These are phyloP conservation scores for Babylonia areolata DNA, from an alignment of 1,140 invertebrate species.

Conservation along the genomic window DNA sequence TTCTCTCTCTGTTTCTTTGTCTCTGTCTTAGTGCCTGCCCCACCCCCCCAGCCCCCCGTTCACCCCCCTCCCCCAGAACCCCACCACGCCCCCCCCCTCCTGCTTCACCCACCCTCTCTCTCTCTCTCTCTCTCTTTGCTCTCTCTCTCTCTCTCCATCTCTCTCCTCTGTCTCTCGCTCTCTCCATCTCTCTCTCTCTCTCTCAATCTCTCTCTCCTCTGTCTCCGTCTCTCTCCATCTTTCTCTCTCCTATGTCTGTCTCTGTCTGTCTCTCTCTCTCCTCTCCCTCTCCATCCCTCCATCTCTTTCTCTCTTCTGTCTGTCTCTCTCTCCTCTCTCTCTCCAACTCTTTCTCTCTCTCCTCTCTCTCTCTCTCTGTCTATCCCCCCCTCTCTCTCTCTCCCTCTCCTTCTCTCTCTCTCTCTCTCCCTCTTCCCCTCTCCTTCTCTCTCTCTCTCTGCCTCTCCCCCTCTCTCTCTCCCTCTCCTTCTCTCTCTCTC, in stretches of 20 bases:
- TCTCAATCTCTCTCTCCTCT: not conserved
- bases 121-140: slow-evolving; percentile 14
- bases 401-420: not conserved
- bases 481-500: not conserved
- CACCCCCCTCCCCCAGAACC: slow-evolving; percentile 5
- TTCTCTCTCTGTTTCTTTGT: not conserved
- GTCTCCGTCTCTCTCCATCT: slow-evolving; percentile 3
- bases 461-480: not conserved
- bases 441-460: slow-evolving; percentile 4
- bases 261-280: not conserved
- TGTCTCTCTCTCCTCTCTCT: not conserved
- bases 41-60: not conserved
- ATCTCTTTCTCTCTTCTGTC: not conserved
- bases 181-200: not conserved
- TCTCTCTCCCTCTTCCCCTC: not conserved
- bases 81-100: slow-evolving; percentile 32
- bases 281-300: not conserved
- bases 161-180: not conserved
- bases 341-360: not conserved
- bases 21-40: not conserved
- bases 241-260: not conserved
- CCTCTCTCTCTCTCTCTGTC: not conserved
- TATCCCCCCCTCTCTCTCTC: not conserved
- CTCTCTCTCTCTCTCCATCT: not conserved
- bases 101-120: not conserved